phyloP scores from a whole-genome alignment of 1,140 invertebrate genomes.

The Macrostomum lignano region DNA sequence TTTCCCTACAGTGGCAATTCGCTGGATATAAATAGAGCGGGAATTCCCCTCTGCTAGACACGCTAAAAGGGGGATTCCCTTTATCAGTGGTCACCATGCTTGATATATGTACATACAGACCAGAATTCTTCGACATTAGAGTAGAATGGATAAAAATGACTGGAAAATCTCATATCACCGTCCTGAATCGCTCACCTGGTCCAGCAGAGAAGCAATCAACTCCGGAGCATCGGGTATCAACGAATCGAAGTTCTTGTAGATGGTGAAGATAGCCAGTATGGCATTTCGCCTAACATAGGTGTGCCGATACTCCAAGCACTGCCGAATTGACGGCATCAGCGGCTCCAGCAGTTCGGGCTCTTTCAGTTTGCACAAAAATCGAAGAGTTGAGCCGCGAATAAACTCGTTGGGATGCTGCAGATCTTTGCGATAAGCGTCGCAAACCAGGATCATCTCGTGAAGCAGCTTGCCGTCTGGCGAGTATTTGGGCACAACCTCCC shows the following conservation, averaged over 20 bases:
- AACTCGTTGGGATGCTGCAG: conserved; percentile 98
- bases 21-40: no score
- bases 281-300: conserved; percentile 92
- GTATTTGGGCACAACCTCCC: conserved; percentile 89
- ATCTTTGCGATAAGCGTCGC: conserved; percentile 95
- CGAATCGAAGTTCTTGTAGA: conserved; percentile 88
- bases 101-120: no score
- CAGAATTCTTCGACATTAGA: no score
- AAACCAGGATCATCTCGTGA: conserved; percentile 94
- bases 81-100: no score
- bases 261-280: conserved; percentile 89
- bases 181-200: no score
- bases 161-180: no score
- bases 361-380: conserved; percentile 86
- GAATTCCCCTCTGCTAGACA: no score
- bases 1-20: no score
- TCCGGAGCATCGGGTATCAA: conserved; percentile 93
- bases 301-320: conserved; percentile 80
- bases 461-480: conserved; percentile 79
- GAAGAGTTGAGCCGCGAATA: conserved; percentile 71
- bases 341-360: conserved; percentile 90
- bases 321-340: conserved; percentile 76
- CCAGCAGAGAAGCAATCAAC: conserved; percentile 67
- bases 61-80: no score
- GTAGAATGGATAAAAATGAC: no score